Base-by-base conservation (phyloP, 2,797 vertebrate species). In the Poecilia wingei region DNA sequence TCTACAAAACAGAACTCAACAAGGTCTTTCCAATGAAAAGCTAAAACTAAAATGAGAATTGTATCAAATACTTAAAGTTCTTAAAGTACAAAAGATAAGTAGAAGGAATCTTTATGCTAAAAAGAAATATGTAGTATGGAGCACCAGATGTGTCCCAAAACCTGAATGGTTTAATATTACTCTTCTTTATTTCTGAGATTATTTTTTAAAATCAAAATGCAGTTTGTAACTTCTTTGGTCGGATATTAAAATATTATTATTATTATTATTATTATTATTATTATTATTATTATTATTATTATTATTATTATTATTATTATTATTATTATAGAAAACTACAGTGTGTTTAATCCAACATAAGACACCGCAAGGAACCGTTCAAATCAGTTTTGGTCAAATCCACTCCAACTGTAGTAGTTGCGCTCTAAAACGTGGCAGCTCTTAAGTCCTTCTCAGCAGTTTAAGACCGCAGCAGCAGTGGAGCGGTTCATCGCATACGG, bases 401-500 rank as follows among this genome's bases (percentile, higher is more conserved):
- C 59, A 36, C 31, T 59, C 1, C 31, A 64, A 64, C 59, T 5
- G 22, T 12, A 1, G 41, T 9, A 28, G 55, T 79, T 66, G 25
- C 12, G 14, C 20, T 53, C 25, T 45, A 72, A 71, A 79, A 78
- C 73, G 46, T 45, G 22, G 64, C 51, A 70, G 31, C 43, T 0
- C 64, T 41, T 75, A 36, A 77, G 76, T 36, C 77, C 31, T 70
- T 22, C 7, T 81, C 7, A 49, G 39, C 9, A 73, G 71, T 16
- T 74, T 76, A 45, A 4, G 43, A 79, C 7, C 31, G 25, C 55
- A 78, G n/a, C 72, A 46, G 2, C 39, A 46, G 14, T 66, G 57
- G 53, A n/a, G 46, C 72, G 78, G 20, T 49, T 9, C 61, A 43
- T 80, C 78, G 79, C 43, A 73, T 12, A 64, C 68, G 66, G 74